phyloP scores from a whole-genome alignment of 2,888 invertebrate species.

The Globia sparganii region DNA sequence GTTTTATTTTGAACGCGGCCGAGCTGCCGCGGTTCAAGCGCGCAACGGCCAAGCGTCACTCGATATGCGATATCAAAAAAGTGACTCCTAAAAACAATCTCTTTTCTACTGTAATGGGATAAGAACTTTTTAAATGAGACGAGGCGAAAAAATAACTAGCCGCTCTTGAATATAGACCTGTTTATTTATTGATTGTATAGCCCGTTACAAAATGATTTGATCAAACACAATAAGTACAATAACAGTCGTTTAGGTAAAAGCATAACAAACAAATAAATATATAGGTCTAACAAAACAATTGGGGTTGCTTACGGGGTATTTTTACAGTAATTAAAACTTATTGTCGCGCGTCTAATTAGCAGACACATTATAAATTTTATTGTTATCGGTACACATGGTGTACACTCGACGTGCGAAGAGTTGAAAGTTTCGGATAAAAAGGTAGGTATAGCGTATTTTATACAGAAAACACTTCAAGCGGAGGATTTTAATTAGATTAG shows the following conservation, averaged over 20 bases:
- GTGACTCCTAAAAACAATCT: slow-evolving; percentile 70
- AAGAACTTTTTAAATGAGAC: slow-evolving; percentile 59
- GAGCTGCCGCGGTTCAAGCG: slow-evolving; percentile 68
- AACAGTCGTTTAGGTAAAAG: slow-evolving; percentile 6
- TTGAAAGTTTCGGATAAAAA: not conserved
- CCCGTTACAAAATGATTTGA: slow-evolving; percentile 10
- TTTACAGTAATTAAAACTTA: not conserved
- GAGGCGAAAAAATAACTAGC: slow-evolving; percentile 62
- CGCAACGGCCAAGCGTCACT: slow-evolving; percentile 71
- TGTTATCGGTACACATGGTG: too few species aligned
- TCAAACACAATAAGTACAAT: slow-evolving; percentile 17
- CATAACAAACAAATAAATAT: slow-evolving; percentile 12
- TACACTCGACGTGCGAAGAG: too few species aligned
- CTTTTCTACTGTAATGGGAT: slow-evolving; percentile 65
- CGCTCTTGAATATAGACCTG: slow-evolving; percentile 53
- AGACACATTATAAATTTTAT: too few species aligned
- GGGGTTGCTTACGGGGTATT: not conserved
- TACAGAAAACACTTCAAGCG: not conserved
- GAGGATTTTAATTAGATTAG: not conserved
- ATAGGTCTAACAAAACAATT: slow-evolving; percentile 10
- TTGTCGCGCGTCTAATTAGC: too few species aligned
- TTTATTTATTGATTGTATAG: slow-evolving; percentile 64
- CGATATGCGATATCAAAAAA: slow-evolving; percentile 74
- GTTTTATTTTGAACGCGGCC: slow-evolving; percentile 84
- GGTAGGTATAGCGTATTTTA: not conserved